phyloP scores from a whole-genome alignment of 2,797 vertebrate species.

The Scleropages formosus region DNA sequence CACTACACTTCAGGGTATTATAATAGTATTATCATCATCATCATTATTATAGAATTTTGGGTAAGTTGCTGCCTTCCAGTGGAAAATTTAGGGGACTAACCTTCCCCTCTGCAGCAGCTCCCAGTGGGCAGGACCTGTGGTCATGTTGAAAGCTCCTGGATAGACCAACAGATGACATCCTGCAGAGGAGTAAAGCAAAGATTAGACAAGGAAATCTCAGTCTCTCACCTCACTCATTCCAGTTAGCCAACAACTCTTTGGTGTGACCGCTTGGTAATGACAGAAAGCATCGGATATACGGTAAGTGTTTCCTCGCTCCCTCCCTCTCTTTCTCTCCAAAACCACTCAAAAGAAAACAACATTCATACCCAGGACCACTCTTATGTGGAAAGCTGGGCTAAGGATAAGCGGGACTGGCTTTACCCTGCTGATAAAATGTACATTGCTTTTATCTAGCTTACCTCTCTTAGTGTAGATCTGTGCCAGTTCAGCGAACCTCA shows the following conservation, averaged over 20 bases:
- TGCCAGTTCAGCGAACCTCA: constrained; percentile 92
- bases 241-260: too few species aligned
- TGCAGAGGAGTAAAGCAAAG: constrained; percentile 43
- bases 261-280: too few species aligned
- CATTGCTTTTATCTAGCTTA: constrained; percentile 49
- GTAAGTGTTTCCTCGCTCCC: not conserved
- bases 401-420: too few species aligned
- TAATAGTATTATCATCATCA: too few species aligned
- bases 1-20: too few species aligned
- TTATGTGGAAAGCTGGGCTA: too few species aligned
- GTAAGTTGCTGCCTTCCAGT: not conserved
- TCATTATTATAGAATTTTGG: not conserved
- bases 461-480: constrained; percentile 89
- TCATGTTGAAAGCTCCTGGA: constrained; percentile 96
- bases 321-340: not conserved
- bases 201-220: not conserved
- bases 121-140: constrained; percentile 97
- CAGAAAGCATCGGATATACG: too few species aligned
- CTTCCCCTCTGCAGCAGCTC: constrained; percentile 89
- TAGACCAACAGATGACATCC: constrained; percentile 92
- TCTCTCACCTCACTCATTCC: not conserved
- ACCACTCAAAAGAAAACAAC: too few species aligned
- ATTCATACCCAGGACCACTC: too few species aligned
- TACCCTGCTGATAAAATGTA: too few species aligned
- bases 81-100: constrained; percentile 61